Base-by-base conservation (phyloP, 1,140 invertebrate species). In the Dendroctonus ponderosae region DNA sequence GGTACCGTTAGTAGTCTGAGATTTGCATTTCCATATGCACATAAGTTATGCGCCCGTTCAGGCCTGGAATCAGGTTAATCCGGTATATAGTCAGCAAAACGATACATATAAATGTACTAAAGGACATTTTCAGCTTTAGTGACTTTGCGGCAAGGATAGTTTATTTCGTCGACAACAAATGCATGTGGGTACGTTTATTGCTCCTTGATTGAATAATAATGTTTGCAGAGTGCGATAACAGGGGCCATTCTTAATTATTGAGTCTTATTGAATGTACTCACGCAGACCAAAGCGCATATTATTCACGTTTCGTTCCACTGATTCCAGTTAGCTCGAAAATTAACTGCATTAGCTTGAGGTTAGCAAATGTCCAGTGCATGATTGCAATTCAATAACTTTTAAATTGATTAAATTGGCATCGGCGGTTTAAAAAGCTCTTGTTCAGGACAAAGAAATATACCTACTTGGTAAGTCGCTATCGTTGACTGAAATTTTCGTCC, bases 41-140 rank as follows among this genome's bases (percentile, higher is more conserved):
- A 65, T 65, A 65, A 65, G 62, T 57, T 65, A 65, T 58, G 54
- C 62, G 62, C 54, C 62, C 58, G 42, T 65, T 65, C 62, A 65
- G 12, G 38, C 53, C 54, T 56, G 62, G 62, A 65, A 65, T 65
- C 62, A 65, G 62, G 62, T 65, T 65, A 65, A 65, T 65, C 62
- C 62, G 62, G 62, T 65, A 48, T 60, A 15, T 37, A 38, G 26
- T 49, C 51, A 62, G 48, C 60, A 42, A 37, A 62, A 26, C 26
- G 26, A 26, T 26, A 26, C 26, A 26, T 26, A 26, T 2, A 26
- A 2, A 26, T 49, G 53, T 51, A 62, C n/a, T 41, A 51, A 62
- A 62, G 41, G 60, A 51, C 49, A 62, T 62, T 62, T 61, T 37
- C 51, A 51, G 60, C 60, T 52, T 52, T 62, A 52, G 60, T 52